Percentiles rank a stretch among this genome's conserved stretches.
Evolutionary conservation across 2,888 invertebrate species (phyloP).

Genomic region (Cyclophora albipunctata): DNA sequence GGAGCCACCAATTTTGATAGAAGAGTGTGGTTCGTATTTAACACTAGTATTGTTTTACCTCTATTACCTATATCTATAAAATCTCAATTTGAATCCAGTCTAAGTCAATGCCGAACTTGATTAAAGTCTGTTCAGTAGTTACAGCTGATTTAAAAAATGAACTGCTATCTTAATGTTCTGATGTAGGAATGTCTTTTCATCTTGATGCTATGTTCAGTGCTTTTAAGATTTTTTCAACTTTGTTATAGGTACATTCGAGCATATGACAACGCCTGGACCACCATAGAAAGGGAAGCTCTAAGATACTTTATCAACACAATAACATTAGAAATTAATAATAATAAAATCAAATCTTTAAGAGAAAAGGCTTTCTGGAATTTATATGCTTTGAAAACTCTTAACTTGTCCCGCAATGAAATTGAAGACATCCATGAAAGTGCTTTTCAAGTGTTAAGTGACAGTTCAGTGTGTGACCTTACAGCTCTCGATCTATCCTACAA

Average conservation of each 20-base stretch:
- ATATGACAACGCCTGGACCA: slow-evolving; percentile 34
- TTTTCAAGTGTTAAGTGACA: slow-evolving; percentile 27
- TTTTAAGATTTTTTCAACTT: too few relatives aligned
- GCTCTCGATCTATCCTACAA: slow-evolving; percentile 49
- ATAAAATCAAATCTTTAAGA: slow-evolving; percentile 33
- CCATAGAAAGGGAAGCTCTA: slow-evolving; percentile 33
- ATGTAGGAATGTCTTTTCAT: too few relatives aligned
- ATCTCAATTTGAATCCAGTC: too few relatives aligned
- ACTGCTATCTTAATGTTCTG: too few relatives aligned
- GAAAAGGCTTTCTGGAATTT: slow-evolving; percentile 38
- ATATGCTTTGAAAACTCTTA: slow-evolving; percentile 18
- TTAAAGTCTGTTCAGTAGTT: too few relatives aligned
- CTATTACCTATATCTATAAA: too few relatives aligned
- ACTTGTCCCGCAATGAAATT: slow-evolving; percentile 47
- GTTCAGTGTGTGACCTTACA: slow-evolving; percentile 19
- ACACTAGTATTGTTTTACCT: too few relatives aligned
- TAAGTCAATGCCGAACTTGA: too few relatives aligned
- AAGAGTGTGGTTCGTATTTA: slow-evolving; percentile 30
- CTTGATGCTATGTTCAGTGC: too few relatives aligned
- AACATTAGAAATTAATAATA: slow-evolving; percentile 38
- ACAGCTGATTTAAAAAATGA: too few relatives aligned
- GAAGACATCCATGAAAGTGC: slow-evolving; percentile 28
- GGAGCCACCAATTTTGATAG: slow-evolving; percentile 56
- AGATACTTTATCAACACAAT: slow-evolving; percentile 40
- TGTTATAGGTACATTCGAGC: slow-evolving; percentile 24